A percentile compares a stretch with the other conserved stretches of the same genome.
Evolutionary conservation across 2,888 invertebrate species (phyloP).

Genomic region (Drosophila atroscutellata): DNA sequence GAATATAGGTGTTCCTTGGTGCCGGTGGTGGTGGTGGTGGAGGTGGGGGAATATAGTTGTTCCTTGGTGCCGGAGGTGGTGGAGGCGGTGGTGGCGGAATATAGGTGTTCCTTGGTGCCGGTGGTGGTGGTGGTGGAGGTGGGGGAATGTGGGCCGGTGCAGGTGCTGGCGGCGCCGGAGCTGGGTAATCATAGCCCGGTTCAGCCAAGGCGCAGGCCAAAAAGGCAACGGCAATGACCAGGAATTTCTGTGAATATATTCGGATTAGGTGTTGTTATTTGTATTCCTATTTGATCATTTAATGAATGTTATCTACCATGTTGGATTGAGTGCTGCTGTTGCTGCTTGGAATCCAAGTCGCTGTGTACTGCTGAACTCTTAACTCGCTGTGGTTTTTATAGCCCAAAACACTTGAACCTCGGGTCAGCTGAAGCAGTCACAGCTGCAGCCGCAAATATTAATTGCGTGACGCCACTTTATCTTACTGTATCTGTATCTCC

Average conservation of each 20-base stretch:
- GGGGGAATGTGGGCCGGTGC: constrained; percentile 59
- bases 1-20: constrained; percentile 66
- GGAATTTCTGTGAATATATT: constrained; percentile 56
- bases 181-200: constrained; percentile 72
- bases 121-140: constrained; percentile 39
- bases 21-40: constrained; percentile 64
- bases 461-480: constrained; percentile 63
- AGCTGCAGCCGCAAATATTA: constrained; percentile 61
- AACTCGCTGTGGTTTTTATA: constrained; percentile 67
- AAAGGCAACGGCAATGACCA: constrained; percentile 69
- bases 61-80: constrained; percentile 32
- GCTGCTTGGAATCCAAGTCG: constrained; percentile 61
- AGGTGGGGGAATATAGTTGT: constrained; percentile 53
- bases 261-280: background rate
- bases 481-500: background rate
- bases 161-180: constrained; percentile 63
- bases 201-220: constrained; percentile 75
- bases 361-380: constrained; percentile 68
- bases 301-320: constrained; percentile 51
- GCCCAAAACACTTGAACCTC: constrained; percentile 30
- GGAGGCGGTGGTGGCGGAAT: constrained; percentile 62
- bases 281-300: constrained; percentile 6
- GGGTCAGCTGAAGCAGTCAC: constrained; percentile 49
- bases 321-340: constrained; percentile 41
- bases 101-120: constrained; percentile 45